Evolutionary conservation across 2,797 vertebrate genomes (phyloP).

Genomic region (Chelonia mydas): DNA sequence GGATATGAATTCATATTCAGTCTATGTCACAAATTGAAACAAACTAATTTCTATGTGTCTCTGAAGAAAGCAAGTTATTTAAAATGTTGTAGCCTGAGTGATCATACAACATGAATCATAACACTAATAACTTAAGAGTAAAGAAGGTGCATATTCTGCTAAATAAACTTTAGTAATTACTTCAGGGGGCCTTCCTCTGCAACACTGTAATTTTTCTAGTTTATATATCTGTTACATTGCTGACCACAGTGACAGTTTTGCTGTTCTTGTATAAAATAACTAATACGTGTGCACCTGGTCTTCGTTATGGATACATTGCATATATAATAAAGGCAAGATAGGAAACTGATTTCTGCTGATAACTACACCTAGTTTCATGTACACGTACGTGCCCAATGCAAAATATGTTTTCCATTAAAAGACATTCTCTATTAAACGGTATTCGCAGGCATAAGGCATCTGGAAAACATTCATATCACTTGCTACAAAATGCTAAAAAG

Average conservation of each 20-base stretch:
- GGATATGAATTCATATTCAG: slow-evolving; percentile 28
- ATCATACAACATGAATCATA: neutral
- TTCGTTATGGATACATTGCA: slow-evolving; percentile 70
- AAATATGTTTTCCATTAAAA: slow-evolving; percentile 33
- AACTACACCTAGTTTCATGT: slow-evolving; percentile 26
- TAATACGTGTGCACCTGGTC: slow-evolving; percentile 71
- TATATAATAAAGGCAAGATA: slow-evolving; percentile 55
- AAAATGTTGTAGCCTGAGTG: slow-evolving; percentile 10
- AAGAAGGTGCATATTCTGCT: slow-evolving; percentile 68
- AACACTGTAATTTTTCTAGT: slow-evolving; percentile 70
- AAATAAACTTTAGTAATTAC: slow-evolving; percentile 72
- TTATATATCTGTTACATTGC: slow-evolving; percentile 75
- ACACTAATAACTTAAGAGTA: slow-evolving; percentile 59
- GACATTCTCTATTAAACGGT: slow-evolving; percentile 40
- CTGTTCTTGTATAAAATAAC: slow-evolving; percentile 78
- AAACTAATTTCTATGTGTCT: slow-evolving; percentile 15
- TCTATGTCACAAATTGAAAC: slow-evolving; percentile 20
- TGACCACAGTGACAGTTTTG: slow-evolving; percentile 77
- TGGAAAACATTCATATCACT: neutral
- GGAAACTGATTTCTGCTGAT: slow-evolving; percentile 64
- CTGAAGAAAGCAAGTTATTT: slow-evolving; percentile 49
- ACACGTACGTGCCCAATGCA: neutral
- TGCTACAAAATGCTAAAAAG: slow-evolving; percentile 1
- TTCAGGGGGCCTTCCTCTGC: slow-evolving; percentile 68
- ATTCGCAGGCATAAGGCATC: neutral